phyloP scores from a whole-genome alignment of 2,888 invertebrate genomes.

The Didymodactylos carnosus region DNA sequence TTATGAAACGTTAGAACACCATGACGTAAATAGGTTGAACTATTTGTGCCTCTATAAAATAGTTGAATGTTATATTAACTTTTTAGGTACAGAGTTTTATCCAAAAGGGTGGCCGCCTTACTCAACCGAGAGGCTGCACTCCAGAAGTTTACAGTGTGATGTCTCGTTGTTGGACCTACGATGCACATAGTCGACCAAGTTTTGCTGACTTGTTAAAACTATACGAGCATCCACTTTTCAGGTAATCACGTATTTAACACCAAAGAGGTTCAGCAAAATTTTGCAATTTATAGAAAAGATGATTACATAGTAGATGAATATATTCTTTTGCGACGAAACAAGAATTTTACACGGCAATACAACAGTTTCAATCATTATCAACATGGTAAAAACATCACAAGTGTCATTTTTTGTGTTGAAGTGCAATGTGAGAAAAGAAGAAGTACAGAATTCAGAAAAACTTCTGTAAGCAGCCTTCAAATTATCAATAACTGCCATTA shows the following conservation, averaged over 20 bases:
- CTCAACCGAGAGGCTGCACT: slow-evolving; percentile 1
- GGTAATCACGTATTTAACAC: too few species aligned
- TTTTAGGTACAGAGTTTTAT: background rate
- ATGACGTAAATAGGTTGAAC: too few species aligned
- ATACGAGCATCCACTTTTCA: too few species aligned
- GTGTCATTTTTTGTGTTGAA: too few species aligned
- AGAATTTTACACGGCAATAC: background rate
- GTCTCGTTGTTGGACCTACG: slow-evolving; percentile 6
- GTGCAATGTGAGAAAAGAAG: too few species aligned
- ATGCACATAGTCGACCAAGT: slow-evolving; percentile 8
- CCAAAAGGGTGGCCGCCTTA: background rate
- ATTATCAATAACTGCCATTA: too few species aligned
- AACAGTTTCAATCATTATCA: background rate
- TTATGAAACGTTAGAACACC: slow-evolving; percentile 42
- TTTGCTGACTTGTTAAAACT: slow-evolving; percentile 7
- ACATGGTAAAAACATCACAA: background rate
- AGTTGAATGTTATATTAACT: background rate
- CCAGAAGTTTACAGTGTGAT: slow-evolving; percentile 2
- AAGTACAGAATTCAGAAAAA: too few species aligned
- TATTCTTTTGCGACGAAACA: background rate
- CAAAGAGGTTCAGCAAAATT: too few species aligned
- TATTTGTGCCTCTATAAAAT: too few species aligned
- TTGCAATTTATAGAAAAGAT: too few species aligned
- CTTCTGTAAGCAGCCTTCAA: too few species aligned
- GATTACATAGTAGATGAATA: too few species aligned